Evolutionary conservation across 2,113 vertebrate species (phyloP), one percentile per base, ranked within the genome.

Genomic region (Cyprinodon variegatus): DNA sequence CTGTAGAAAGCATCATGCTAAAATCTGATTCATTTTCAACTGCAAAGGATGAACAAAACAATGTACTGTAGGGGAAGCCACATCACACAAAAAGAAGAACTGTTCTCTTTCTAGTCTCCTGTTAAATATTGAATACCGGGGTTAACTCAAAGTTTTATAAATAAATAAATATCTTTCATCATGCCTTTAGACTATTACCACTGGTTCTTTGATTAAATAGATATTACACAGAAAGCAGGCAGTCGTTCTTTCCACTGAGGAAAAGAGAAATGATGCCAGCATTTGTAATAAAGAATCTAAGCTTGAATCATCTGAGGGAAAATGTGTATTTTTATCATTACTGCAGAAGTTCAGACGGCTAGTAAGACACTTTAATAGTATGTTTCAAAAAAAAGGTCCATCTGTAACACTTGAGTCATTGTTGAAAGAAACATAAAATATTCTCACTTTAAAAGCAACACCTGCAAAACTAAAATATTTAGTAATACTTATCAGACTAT

Each of bases 1-100:
- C 73, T 77, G 79, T 73, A 82, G 76, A 86, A 88, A 90, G 83
- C 86, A 85, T 77, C 65, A 81, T 82, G 87, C 83, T 91, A 63
- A 82, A 82, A 86, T 88, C 61, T 80, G 79, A 80, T 89, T 89
- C 88, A 88, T 88, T 88, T 87, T 85, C 86, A 83, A 87, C 74
- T 85, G 63, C 79, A 78, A 78, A 83, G 78, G 77, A 82, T 86
- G 74, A 79, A 86, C 73, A 80, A 50, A 78, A 39, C 37, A 77
- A 77, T 80, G 70, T 73, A 29, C 89, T 86, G 79, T 84, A 86
- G 82, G 86, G 45, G 82, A 85, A 70, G 45, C 45, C 70, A 69
- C 12, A 50, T 68, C 67, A 64, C 70, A 74, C 82, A 63, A 73
- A 61, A 77, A 38, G 60, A 72, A 72, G 7, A 50, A 68, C 46